Evolutionary conservation across 2,797 vertebrate genomes (phyloP), one percentile per base, ranked within the genome.

Genomic region (Neomorphus geoffroyi): DNA sequence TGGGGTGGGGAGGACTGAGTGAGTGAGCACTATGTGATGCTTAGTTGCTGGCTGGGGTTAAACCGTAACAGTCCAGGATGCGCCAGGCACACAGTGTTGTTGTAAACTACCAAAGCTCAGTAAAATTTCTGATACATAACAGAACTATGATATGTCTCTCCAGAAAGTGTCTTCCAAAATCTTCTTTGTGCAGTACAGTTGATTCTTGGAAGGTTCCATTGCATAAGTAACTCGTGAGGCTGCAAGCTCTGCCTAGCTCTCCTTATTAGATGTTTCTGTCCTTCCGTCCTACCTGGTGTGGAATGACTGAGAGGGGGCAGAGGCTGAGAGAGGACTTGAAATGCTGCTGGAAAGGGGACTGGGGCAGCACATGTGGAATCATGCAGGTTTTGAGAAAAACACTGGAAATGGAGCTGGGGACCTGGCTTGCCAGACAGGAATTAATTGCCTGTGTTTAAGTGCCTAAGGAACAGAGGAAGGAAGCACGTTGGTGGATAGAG

Each of bases 301-400:
- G n/a, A n/a, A n/a, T n/a, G n/a, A n/a, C n/a, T n/a, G n/a, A n/a
- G n/a, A n/a, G n/a, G n/a, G n/a, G n/a, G n/a, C n/a, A n/a, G n/a
- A n/a, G n/a, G n/a, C 21, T 64, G n/a, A 58, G 39, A 64, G 33
- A 83, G 21, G 39, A 91, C 7, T 10, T 45, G 32, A 86, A 86
- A 57, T 41, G 15, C 35, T 78, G 9, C 28, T 90, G 37, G n/a
- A 41, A 58, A 71, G 60, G 26, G 53, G 19, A 18, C 26, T 54
- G 58, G n/a, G n/a, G 18, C 27, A 88, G 13, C 2, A 1, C 3
- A 0, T 51, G 10, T 2, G 9, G 43, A 37, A 62, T 86, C 2
- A 6, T 10, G 28, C 16, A 56, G 39, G 16, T 74, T 90, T 72
- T 61, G 71, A 73, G 54, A 51, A 77, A 77, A 53, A 69, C 13